These are phyloP conservation scores for Hirtodrosophila trivittata DNA, from an alignment of 2,888 invertebrate species.

Conservation along the genomic window DNA sequence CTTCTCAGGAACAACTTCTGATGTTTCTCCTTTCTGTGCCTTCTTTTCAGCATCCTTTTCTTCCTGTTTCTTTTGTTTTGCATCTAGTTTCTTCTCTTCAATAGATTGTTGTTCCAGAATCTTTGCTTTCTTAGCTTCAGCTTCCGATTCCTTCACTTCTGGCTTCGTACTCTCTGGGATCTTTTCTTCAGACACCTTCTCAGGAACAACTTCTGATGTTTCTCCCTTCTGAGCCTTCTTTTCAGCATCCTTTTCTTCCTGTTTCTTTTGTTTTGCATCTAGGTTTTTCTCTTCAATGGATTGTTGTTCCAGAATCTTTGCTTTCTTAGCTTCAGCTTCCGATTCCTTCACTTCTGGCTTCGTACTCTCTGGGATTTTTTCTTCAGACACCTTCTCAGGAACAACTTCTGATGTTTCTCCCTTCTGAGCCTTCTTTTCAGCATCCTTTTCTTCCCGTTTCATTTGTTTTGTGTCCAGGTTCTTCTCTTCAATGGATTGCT, in stretches of 20 bases:
- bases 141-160: constrained; percentile 1
- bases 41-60: constrained; percentile 9
- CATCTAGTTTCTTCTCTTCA: constrained; percentile 9
- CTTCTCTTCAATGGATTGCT: constrained; percentile 12
- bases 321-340: background rate
- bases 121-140: constrained; percentile 4
- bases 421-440: background rate
- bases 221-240: too few species aligned
- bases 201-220: background rate
- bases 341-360: constrained; percentile 10
- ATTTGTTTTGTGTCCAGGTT: constrained; percentile 28
- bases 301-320: too few species aligned
- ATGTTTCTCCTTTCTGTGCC: constrained; percentile 6
- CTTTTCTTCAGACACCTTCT: background rate
- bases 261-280: too few species aligned
- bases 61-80: constrained; percentile 7
- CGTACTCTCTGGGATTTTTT: constrained; percentile 28
- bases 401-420: constrained; percentile 27
- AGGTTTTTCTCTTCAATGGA: too few species aligned
- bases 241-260: too few species aligned
- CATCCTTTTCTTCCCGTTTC: constrained; percentile 7
- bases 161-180: too few species aligned
- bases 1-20: constrained; percentile 20
- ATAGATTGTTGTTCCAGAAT: constrained; percentile 4
- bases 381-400: constrained; percentile 32